Evolutionary conservation across 1,140 invertebrate species (phyloP).

Genomic region (Drosophila sp.): DNA sequence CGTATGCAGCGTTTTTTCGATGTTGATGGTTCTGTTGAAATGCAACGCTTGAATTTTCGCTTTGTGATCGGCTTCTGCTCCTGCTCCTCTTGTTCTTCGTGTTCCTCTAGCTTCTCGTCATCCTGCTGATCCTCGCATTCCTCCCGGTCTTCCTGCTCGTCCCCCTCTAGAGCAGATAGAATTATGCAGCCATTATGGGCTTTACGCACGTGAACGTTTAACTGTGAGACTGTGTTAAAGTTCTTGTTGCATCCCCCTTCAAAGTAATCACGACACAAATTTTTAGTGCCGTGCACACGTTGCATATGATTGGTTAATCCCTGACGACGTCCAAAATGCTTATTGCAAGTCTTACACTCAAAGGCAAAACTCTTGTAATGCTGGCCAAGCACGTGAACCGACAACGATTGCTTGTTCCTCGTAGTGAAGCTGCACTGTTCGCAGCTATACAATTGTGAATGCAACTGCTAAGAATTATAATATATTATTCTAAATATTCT

Average conservation of each 20-base stretch:
- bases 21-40: conserved; percentile 16
- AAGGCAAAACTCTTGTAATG: conserved; percentile 65
- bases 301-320: conserved; percentile 66
- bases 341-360: conserved; percentile 62
- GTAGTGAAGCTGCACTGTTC: conserved; percentile 70
- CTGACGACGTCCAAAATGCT: conserved; percentile 68
- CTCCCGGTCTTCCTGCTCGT: conserved; percentile 40
- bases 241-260: conserved; percentile 52
- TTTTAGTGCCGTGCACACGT: conserved; percentile 54
- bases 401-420: conserved; percentile 67
- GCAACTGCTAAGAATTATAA: conserved; percentile 37
- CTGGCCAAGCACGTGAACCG: conserved; percentile 68
- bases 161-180: conserved; percentile 25
- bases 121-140: conserved; percentile 14
- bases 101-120: conserved; percentile 46
- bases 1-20: conserved; percentile 50
- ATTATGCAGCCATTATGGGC: conserved; percentile 45
- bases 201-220: conserved; percentile 61
- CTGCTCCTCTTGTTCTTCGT: conserved; percentile 22
- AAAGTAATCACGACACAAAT: conserved; percentile 47
- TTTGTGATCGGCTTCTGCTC: background rate
- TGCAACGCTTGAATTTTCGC: background rate
- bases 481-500: background rate
- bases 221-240: conserved; percentile 38
- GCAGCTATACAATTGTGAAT: conserved; percentile 55